A percentile compares a stretch with the other conserved stretches of the same genome.
Conservation (phyloP, 2,797 vertebrate genomes). For the Hoplostethus atlanticus region DNA sequence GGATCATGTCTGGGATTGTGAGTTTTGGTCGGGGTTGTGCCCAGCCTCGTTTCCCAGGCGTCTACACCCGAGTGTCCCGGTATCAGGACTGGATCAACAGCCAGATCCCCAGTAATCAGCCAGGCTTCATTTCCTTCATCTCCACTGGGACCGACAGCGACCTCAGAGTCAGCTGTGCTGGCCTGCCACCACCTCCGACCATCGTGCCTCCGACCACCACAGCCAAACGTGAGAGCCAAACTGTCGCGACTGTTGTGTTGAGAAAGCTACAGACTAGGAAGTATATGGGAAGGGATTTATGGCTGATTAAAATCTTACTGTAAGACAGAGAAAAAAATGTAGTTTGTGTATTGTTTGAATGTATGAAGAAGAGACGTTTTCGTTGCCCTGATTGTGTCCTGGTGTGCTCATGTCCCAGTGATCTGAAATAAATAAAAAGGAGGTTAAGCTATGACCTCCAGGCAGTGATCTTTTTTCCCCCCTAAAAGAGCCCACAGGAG, state of each 20-base stretch:
- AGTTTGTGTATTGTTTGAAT: no score
- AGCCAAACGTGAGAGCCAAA: conserved; percentile 1
- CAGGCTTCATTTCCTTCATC: conserved; percentile 52
- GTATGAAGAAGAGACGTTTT: no score
- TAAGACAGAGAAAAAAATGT: no score
- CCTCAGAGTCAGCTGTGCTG: conserved; percentile 39
- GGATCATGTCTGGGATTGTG: conserved; percentile 69
- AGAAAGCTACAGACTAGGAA: no score
- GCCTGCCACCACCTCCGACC: conserved; percentile 15
- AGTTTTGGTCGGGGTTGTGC: conserved; percentile 66
- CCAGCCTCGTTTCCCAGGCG: conserved; percentile 35
- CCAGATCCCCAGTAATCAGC: neutral
- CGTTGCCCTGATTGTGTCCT: no score
- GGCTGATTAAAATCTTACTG: no score
- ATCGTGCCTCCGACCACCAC: neutral
- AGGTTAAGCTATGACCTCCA: no score
- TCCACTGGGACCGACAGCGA: conserved; percentile 69
- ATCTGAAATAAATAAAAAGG: conserved; percentile 11
- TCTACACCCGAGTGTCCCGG: conserved; percentile 69
- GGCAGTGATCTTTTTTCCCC: no score
- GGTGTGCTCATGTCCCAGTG: neutral
- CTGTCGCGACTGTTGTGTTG: neutral
- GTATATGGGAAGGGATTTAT: neutral
- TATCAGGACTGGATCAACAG: conserved; percentile 72
- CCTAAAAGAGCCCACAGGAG: no score